Percentiles rank a stretch among this genome's conserved stretches.
Conservation (phyloP, 2,113 vertebrate genomes). For the Brachyhypopomus gauderio region DNA sequence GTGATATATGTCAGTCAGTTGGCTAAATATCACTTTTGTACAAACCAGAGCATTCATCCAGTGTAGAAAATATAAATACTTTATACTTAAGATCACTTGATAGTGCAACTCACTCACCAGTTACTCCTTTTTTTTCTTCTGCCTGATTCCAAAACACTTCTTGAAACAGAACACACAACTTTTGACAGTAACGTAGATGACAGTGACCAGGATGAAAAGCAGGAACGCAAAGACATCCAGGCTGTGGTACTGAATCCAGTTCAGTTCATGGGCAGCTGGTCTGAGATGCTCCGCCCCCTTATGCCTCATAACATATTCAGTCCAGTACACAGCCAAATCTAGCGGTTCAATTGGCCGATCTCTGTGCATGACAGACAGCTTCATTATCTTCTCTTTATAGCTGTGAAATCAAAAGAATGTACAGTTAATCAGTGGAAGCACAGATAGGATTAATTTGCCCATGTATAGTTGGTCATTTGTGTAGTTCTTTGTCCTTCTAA, state of each 20-base stretch:
- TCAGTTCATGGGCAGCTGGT: constrained; percentile 84
- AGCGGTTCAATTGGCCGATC: constrained; percentile 85
- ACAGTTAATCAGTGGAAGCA: neutral
- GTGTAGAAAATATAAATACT: neutral
- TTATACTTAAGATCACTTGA: neutral
- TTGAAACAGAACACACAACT: constrained; percentile 75
- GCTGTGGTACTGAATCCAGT: constrained; percentile 92
- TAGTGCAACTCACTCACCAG: constrained; percentile 35
- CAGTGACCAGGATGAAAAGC: constrained; percentile 55
- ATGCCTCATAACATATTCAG: constrained; percentile 91
- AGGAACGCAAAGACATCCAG: constrained; percentile 86
- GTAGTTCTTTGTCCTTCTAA: neutral
- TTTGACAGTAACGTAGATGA: constrained; percentile 73
- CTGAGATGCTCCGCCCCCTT: constrained; percentile 86
- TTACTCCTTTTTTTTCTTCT: constrained; percentile 71
- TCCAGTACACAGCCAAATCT: constrained; percentile 90
- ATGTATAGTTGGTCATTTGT: neutral
- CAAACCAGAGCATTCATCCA: neutral
- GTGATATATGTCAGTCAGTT: neutral
- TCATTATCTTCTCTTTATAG: constrained; percentile 86
- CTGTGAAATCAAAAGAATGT: constrained; percentile 62
- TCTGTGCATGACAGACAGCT: constrained; percentile 81
- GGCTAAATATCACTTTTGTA: no score
- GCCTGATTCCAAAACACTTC: constrained; percentile 61
- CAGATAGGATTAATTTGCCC: neutral